These are phyloP conservation scores for Prunella strophiata DNA, from an alignment of 2,797 vertebrate genomes.

Conservation along the genomic window DNA sequence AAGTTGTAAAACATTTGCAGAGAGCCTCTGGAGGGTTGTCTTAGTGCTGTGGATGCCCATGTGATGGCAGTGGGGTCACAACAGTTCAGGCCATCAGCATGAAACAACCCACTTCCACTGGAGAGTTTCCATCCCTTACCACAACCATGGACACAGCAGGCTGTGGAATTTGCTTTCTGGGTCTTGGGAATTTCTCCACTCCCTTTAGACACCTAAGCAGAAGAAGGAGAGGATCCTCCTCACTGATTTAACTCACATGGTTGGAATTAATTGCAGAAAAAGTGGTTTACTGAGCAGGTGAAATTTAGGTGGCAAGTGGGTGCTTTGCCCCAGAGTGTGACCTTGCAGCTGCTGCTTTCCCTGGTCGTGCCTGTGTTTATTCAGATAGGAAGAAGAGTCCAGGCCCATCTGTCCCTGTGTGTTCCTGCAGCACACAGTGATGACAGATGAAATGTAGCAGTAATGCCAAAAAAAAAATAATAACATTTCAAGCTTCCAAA, in stretches of 20 bases:
- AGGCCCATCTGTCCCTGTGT: constrained; percentile 35
- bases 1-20: background rate
- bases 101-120: rapidly evolving
- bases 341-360: constrained; percentile 30
- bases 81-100: background rate
- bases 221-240: background rate
- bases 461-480: constrained; percentile 18
- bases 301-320: background rate
- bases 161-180: background rate
- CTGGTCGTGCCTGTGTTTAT: background rate
- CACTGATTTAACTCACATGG: background rate
- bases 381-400: background rate
- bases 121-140: background rate
- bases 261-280: background rate
- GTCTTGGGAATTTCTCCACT: background rate
- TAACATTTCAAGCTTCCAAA: background rate
- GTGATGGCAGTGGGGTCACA: background rate
- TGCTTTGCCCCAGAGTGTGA: background rate
- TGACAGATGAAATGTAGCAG: constrained; percentile 39
- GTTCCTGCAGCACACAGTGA: constrained; percentile 19
- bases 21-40: background rate
- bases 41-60: background rate
- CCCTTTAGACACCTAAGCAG: background rate
- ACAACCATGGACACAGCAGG: rapidly evolving
- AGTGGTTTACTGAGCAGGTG: background rate